phyloP scores from a whole-genome alignment of 2,113 vertebrate genomes.

The Brachypodius melanocephalos region DNA sequence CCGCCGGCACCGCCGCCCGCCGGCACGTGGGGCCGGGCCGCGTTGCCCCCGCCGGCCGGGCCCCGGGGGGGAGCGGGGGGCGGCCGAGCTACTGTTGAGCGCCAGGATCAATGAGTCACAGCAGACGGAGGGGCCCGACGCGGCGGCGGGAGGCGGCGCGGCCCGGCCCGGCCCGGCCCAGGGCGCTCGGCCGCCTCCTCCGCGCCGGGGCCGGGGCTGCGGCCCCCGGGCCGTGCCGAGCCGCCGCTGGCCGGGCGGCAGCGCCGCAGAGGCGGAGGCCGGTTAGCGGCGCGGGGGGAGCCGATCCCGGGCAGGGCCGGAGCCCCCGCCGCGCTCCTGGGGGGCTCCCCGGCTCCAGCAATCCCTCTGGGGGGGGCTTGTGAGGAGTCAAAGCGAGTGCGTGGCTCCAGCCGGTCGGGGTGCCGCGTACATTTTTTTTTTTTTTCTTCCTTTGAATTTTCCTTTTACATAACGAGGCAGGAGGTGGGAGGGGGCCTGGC shows the following conservation, averaged over 20 bases:
- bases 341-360: neutral
- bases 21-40: no score
- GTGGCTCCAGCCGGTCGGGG: neutral
- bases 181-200: neutral
- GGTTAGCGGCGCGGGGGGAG: neutral
- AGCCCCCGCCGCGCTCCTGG: neutral
- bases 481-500: neutral
- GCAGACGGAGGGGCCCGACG: no score
- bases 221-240: neutral
- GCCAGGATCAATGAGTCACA: no score
- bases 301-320: neutral
- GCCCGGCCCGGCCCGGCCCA: neutral
- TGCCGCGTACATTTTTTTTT: neutral
- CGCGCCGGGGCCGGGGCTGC: neutral
- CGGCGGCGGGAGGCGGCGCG: no score
- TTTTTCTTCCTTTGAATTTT: neutral
- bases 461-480: neutral
- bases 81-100: no score
- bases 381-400: neutral
- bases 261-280: neutral
- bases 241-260: neutral
- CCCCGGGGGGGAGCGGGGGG: no score
- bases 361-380: rapidly evolving
- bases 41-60: no score
- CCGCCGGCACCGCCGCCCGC: no score